Base-by-base conservation (phyloP, 2,888 invertebrate species). In the Hirtodrosophila duncani region DNA sequence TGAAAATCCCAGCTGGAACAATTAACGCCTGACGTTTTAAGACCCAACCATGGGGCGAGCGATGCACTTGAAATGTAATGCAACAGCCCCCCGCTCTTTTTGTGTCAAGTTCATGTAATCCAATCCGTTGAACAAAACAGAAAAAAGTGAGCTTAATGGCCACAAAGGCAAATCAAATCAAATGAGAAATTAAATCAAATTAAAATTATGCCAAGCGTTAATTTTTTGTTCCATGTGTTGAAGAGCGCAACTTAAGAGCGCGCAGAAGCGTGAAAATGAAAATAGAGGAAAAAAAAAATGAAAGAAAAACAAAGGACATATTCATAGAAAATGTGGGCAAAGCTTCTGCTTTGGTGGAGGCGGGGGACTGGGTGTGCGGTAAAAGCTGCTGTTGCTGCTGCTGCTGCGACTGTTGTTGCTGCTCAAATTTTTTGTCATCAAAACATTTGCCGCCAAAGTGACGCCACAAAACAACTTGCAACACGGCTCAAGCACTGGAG, bases 191-290 rank as follows among this genome's bases (percentile, higher is more conserved):
- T n/a, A n/a, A 56, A 50, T 50, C 55, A 26, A 29, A 39, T 9
- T 16, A 17, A 17, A 57, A 57, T 56, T 56, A 46, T 48, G 31
- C 18, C 27, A 58, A 31, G 8, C 6, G n/a, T 7, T 17, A 34
- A 60, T 60, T 60, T n/a, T 37, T 27, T 29, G 34, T 27, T 18
- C 27, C 14, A 16, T 33, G 27, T 3, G 10, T 2, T 13, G 9
- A 66, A 63, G 63, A 63, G 63, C 30, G 34, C 26, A 10, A 23
- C 31, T 13, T 48, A 52, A 65, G 62, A 62, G 62, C 50, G 71
- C 71, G 71, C 71, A 72, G 71, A 72, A 80, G 71, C 71, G 56
- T 55, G 46, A 56, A 79, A 67, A 49, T 18, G 34, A 60, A 44
- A 37, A 27, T 34, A 18, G 14, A n/a, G 21, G 9, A 13, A 7